Evolutionary conservation across 2,888 invertebrate genomes (phyloP).

Genomic region (Urechis unicinctus): DNA sequence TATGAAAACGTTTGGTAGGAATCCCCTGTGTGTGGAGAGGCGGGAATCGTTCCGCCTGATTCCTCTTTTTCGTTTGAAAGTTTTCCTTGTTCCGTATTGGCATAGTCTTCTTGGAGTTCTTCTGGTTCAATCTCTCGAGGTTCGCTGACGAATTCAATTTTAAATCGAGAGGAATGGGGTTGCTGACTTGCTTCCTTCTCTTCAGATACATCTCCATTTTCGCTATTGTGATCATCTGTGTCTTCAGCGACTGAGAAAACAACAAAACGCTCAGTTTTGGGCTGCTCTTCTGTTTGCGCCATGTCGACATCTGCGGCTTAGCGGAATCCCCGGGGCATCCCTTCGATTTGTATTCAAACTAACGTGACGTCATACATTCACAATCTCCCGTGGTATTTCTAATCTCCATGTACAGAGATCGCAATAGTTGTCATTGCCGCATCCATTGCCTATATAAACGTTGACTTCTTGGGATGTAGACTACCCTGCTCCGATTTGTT

Average conservation of each 20-base stretch:
- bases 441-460: too few species aligned
- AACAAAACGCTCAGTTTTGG: neutral
- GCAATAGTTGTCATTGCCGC: too few species aligned
- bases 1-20: neutral
- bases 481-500: too few species aligned
- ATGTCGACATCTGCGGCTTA: too few species aligned
- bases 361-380: too few species aligned
- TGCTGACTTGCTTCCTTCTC: neutral
- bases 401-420: too few species aligned
- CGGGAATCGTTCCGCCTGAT: neutral
- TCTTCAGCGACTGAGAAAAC: conserved; percentile 2
- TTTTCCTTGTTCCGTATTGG: neutral
- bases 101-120: neutral
- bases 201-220: neutral
- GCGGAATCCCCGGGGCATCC: too few species aligned
- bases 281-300: neutral
- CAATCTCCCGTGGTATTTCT: too few species aligned
- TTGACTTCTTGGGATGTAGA: too few species aligned
- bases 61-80: neutral
- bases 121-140: neutral
- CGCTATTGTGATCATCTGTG: neutral
- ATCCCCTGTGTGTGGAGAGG: neutral
- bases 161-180: conserved; percentile 10
- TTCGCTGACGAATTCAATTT: conserved; percentile 10
- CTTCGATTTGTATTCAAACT: too few species aligned